These are phyloP conservation scores for Sigmodon hispidus DNA, from an alignment of 2,113 vertebrate genomes.

Conservation along the genomic window DNA sequence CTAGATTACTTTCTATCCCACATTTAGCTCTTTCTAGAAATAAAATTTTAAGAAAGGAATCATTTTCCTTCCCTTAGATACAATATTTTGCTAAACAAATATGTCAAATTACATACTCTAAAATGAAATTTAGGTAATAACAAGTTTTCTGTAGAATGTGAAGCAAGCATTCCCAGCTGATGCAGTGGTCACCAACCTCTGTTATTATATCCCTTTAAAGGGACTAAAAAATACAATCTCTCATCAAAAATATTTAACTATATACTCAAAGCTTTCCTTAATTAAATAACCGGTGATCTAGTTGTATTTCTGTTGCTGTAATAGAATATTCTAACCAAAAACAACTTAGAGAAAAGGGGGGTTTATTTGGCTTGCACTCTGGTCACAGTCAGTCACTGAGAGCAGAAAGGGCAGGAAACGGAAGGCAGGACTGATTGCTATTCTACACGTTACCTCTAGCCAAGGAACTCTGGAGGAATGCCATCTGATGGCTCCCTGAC, in stretches of 20 bases:
- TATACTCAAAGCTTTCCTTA: not conserved
- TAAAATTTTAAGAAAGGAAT: not conserved
- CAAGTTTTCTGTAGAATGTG: not conserved
- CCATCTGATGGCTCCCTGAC: not conserved
- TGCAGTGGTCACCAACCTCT: not conserved
- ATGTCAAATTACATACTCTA: not conserved
- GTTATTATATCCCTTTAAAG: not conserved
- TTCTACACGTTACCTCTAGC: not conserved
- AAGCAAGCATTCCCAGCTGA: not conserved
- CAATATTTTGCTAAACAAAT: not conserved
- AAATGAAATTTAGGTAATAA: not conserved
- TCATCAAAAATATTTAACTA: not conserved
- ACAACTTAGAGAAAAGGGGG: not conserved
- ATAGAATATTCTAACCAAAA: not conserved
- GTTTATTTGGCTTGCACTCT: not conserved
- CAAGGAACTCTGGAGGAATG: not conserved
- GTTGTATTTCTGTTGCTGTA: not conserved
- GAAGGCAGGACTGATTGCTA: not conserved
- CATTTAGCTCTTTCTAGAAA: not conserved
- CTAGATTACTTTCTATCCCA: not conserved
- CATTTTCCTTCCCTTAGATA: not conserved
- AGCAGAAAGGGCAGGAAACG: not conserved
- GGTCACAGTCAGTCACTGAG: not conserved
- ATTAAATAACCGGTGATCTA: not conserved
- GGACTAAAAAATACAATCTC: not conserved